These are phyloP conservation scores for Podocnemis expansa DNA, from an alignment of 2,113 vertebrate genomes.

Conservation along the genomic window DNA sequence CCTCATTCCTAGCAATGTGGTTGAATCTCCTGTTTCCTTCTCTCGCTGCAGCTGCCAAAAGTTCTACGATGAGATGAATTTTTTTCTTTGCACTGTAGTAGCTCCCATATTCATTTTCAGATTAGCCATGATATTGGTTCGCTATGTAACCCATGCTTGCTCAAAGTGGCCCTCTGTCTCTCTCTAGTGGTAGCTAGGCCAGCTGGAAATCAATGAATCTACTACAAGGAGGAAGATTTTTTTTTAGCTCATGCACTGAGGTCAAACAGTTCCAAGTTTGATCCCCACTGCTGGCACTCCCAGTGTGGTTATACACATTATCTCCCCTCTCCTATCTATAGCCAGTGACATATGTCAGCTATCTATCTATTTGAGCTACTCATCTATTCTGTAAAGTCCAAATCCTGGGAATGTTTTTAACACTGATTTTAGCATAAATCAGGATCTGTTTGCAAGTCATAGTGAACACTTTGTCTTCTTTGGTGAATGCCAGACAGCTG, in stretches of 20 bases:
- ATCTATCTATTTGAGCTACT: not conserved
- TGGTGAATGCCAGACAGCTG: not conserved
- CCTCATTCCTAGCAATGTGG: not conserved
- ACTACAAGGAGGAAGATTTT: not conserved
- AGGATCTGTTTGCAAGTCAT: not conserved
- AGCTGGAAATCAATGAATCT: not conserved
- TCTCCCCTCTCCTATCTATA: rapidly evolving
- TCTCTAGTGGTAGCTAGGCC: not conserved
- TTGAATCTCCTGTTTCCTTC: not conserved
- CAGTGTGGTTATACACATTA: not conserved
- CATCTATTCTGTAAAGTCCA: not conserved
- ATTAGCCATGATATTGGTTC: not conserved
- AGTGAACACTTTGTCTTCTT: not conserved
- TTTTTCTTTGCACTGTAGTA: not conserved
- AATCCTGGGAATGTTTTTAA: not conserved
- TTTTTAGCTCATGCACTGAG: not conserved
- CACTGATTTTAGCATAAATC: rapidly evolving
- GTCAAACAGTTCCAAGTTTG: not conserved
- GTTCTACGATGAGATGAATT: not conserved
- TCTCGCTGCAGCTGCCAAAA: not conserved
- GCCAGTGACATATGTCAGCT: not conserved
- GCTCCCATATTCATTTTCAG: not conserved
- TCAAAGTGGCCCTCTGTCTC: not conserved
- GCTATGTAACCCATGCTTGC: not conserved
- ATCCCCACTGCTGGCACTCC: not conserved